Evolutionary conservation across 2,888 invertebrate genomes (phyloP).

Genomic region (Thysanoteuthis rhombus): DNA sequence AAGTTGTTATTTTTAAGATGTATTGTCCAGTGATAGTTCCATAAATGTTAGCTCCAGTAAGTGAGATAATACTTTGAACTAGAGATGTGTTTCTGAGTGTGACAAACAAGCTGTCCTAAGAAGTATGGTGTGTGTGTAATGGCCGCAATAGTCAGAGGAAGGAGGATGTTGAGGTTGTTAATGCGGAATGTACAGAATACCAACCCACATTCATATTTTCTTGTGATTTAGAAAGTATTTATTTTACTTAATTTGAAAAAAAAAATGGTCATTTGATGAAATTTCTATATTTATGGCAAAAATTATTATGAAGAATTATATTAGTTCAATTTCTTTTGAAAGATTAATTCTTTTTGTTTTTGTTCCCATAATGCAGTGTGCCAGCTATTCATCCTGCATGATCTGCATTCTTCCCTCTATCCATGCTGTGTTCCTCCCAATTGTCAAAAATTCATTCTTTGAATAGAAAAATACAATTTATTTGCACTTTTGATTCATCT

Average conservation of each 20-base stretch:
- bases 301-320: background rate
- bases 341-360: background rate
- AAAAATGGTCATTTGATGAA: background rate
- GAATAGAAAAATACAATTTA: background rate
- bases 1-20: background rate
- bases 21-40: background rate
- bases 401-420: background rate
- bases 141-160: background rate
- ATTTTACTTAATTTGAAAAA: no score
- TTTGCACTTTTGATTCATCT: background rate
- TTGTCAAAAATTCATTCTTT: background rate
- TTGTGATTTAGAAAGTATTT: no score
- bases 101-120: background rate
- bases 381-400: background rate
- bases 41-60: background rate
- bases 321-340: background rate
- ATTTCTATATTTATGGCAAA: background rate
- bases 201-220: background rate
- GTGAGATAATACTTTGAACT: background rate
- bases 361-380: background rate
- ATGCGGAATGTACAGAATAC: background rate
- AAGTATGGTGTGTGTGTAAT: constrained; percentile 12
- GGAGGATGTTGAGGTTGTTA: background rate
- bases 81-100: no score
- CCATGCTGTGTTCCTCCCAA: background rate